A percentile compares a stretch with the other conserved stretches of the same genome.
Conservation (phyloP, 2,888 invertebrate genomes). For the Idaea aversata region DNA sequence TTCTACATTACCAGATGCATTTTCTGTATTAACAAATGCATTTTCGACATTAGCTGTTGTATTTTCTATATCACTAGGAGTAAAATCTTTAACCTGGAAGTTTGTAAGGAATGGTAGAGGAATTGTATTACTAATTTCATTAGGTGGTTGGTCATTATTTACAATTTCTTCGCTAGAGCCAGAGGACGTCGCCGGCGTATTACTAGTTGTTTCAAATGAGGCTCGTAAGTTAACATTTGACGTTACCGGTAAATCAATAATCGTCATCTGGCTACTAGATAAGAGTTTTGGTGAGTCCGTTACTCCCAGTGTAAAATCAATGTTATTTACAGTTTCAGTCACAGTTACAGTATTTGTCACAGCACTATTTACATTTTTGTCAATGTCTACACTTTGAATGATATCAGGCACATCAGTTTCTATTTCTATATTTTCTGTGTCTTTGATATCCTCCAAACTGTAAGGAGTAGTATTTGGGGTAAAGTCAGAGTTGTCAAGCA, state of each 20-base stretch:
- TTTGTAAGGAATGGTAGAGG: conserved; percentile 63
- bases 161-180: conserved; percentile 39
- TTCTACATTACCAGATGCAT: background rate
- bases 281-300: conserved; percentile 40
- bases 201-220: conserved; percentile 24
- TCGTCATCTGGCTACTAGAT: conserved; percentile 47
- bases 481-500: conserved; percentile 57
- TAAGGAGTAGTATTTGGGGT: conserved; percentile 70
- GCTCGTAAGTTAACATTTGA: conserved; percentile 15
- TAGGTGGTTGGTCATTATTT: conserved; percentile 33
- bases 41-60: background rate
- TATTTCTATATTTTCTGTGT: conserved; percentile 65
- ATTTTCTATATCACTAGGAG: conserved; percentile 31
- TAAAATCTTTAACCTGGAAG: conserved; percentile 51
- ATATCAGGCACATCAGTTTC: conserved; percentile 45
- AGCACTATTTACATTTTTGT: conserved; percentile 62
- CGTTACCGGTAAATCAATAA: conserved; percentile 22
- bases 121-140: conserved; percentile 44
- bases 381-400: conserved; percentile 55
- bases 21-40: background rate
- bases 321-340: conserved; percentile 59
- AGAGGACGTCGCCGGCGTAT: conserved; percentile 39
- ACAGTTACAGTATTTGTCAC: conserved; percentile 37
- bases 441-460: conserved; percentile 73
- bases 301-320: conserved; percentile 34